These are phyloP conservation scores for Protobothrops flavoviridis DNA, from an alignment of 2,113 vertebrate genomes.

Conservation along the genomic window DNA sequence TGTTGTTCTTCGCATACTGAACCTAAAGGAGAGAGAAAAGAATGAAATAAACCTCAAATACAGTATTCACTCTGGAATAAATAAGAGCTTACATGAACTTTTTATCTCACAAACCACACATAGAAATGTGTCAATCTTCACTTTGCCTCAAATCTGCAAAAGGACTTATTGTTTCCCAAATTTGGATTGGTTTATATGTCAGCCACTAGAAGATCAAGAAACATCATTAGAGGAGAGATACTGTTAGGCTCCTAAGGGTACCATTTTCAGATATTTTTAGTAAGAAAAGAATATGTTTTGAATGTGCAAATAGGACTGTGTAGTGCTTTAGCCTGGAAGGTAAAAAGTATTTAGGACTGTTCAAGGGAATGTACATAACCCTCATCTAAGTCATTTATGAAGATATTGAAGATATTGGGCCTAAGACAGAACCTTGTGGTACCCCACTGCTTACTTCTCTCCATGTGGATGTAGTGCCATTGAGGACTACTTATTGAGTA, in stretches of 20 bases:
- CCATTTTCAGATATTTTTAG: background rate
- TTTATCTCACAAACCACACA: background rate
- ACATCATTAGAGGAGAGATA: background rate
- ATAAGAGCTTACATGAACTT: background rate
- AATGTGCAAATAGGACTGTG: background rate
- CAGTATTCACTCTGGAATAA: background rate
- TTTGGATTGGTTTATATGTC: background rate
- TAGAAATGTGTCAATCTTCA: background rate
- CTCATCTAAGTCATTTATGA: no score
- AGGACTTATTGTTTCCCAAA: background rate
- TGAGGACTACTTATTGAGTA: no score
- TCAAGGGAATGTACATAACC: background rate
- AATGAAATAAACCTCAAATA: background rate
- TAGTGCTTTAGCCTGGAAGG: background rate
- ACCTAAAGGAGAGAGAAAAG: constrained; percentile 50
- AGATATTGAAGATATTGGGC: no score
- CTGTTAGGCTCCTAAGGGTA: background rate
- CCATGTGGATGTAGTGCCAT: no score
- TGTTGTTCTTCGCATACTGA: constrained; percentile 73
- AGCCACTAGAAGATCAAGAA: background rate
- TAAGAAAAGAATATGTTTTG: background rate
- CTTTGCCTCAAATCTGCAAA: background rate
- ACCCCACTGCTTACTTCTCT: no score
- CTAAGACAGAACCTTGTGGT: no score
- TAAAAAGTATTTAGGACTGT: background rate